phyloP scores from a whole-genome alignment of 2,888 invertebrate genomes.

The Autographa gamma region DNA sequence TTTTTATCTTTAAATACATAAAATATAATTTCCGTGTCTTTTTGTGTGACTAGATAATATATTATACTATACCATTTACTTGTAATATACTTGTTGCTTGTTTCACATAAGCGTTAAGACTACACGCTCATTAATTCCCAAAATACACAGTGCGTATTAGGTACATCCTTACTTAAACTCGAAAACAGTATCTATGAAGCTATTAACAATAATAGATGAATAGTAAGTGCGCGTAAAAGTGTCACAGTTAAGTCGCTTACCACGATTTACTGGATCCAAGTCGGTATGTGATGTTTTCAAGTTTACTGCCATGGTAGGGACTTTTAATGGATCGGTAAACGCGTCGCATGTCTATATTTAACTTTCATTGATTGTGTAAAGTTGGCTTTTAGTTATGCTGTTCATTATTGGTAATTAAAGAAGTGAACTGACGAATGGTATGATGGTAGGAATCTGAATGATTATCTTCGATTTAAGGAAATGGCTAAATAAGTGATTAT shows the following conservation, averaged over 20 bases:
- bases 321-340: slow-evolving; percentile 65
- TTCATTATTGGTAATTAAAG: slow-evolving; percentile 34
- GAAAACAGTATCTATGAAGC: slow-evolving; percentile 74
- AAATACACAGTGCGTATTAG: slow-evolving; percentile 62
- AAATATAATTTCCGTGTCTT: background rate
- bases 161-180: slow-evolving; percentile 71
- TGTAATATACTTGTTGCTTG: background rate
- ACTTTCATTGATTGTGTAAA: slow-evolving; percentile 60
- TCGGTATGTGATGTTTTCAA: slow-evolving; percentile 65
- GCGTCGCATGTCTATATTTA: slow-evolving; percentile 60
- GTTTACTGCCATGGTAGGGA: slow-evolving; percentile 62
- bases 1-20: background rate
- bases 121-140: slow-evolving; percentile 49
- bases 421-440: background rate
- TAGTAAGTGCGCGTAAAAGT: slow-evolving; percentile 74
- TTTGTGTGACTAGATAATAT: too few relatives aligned
- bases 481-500: background rate
- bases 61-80: background rate
- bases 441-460: background rate
- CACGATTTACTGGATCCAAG: slow-evolving; percentile 69
- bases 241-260: slow-evolving; percentile 71
- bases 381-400: slow-evolving; percentile 35
- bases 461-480: background rate
- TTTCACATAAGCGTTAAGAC: slow-evolving; percentile 21
- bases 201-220: slow-evolving; percentile 78